Base-by-base conservation (phyloP, 2,113 vertebrate genomes). In the Melanerpes aurifrons region DNA sequence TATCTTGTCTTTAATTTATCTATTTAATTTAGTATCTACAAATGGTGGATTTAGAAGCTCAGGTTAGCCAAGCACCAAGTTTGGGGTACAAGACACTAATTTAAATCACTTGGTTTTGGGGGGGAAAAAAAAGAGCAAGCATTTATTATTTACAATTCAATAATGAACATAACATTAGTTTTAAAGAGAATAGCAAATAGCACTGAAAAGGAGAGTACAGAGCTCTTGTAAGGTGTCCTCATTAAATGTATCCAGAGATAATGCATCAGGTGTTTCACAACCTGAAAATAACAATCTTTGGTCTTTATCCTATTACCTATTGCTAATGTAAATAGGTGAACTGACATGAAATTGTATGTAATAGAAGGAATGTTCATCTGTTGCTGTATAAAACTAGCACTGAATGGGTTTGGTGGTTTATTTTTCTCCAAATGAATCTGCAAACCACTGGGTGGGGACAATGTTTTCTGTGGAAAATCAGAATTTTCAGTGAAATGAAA, bases 401-500 rank as follows among this genome's bases (percentile, higher is more conserved):
- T 29, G 7, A 21, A 22, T 5, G 37, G 15, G 31, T 21, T 32
- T 59, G 58, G 3, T 24, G n/a, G 20, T 6, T 32, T 25, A 10
- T 3, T 2, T 24, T 73, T 48, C 50, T 92, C 58, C 76, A 92
- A 31, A 0, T 92, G 45, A 89, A 67, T 83, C 63, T 53, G 43
- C 28, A 85, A 48, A 92, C 67, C 54, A 48, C 4, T 62, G 15
- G 24, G 15, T 71, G 72, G 56, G 56, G 32, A 53, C 45, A 84
- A 92, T 13, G 14, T 19, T 29, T 92, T 13, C 69, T 89, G 50
- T 50, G 82, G 43, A 92, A 96, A 97, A 94, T 22, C 47, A 56
- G 66, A 17, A 32, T 76, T 74, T 45, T 66, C 31, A 87, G 50
- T 43, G 68, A 92, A 86, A 70, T 77, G 92, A 67, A 87, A 78